A percentile compares a stretch with the other conserved stretches of the same genome.
phyloP scores from a whole-genome alignment of 2,113 vertebrate genomes.

The Ptilorrhoa leucosticta region DNA sequence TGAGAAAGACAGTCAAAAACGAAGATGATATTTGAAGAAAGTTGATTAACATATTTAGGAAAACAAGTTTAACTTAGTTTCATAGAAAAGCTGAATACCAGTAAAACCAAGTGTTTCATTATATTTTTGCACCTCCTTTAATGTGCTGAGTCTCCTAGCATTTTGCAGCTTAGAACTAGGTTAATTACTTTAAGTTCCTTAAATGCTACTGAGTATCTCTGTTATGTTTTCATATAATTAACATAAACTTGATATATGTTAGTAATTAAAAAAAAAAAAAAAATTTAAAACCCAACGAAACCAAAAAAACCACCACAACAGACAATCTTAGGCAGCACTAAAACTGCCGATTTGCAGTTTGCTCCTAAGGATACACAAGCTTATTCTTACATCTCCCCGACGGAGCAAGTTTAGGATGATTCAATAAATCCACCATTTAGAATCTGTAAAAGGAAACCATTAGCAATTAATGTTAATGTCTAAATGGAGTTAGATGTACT shows the following conservation, averaged over 20 bases:
- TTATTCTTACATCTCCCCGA: conserved; percentile 10
- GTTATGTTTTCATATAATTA: conserved; percentile 70
- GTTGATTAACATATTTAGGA: neutral
- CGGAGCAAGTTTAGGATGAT: conserved; percentile 45
- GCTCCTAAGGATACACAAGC: conserved; percentile 6
- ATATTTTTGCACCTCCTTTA: conserved; percentile 40
- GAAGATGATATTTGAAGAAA: neutral
- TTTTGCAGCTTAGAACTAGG: conserved; percentile 59
- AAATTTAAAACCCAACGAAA: neutral
- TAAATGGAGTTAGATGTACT: conserved; percentile 25
- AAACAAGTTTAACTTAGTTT: neutral
- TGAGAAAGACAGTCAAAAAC: neutral
- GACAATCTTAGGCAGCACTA: conserved; percentile 56
- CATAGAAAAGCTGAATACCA: neutral
- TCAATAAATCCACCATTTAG: conserved; percentile 61
- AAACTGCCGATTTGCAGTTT: conserved; percentile 69
- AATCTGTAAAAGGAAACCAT: conserved; percentile 50
- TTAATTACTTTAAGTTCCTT: conserved; percentile 67
- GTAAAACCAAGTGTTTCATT: conserved; percentile 16
- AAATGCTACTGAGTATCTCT: conserved; percentile 69
- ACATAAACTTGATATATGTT: conserved; percentile 70
- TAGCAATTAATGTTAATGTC: conserved; percentile 55
- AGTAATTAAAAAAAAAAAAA: conserved; percentile 55
- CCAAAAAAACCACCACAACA: neutral
- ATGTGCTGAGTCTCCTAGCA: conserved; percentile 58